These are phyloP conservation scores for Felis catus DNA, from an alignment of 2,113 vertebrate species.

Conservation along the genomic window F.catus_Fca126_mat1.0 CM031421.1:52158501-52159000, in stretches of 20 bases:
- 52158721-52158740: not conserved
- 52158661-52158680: not conserved
- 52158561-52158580: not conserved
- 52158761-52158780: not conserved
- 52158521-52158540: not conserved
- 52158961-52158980: not conserved
- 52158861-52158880: not conserved
- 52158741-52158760: not conserved
- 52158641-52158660: not conserved
- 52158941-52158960: not conserved
- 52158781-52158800: too few species aligned
- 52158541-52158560: not conserved
- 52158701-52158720: not conserved
- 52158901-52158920: not conserved
- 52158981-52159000: not conserved
- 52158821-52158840: not conserved
- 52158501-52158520: too few species aligned
- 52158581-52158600: not conserved
- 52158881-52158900: not conserved
- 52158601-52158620: not conserved
- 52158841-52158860: not conserved
- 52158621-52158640: not conserved
- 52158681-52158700: accelerated
- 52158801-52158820: not conserved
- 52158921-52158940: not conserved